Evolutionary conservation across 2,113 vertebrate species (phyloP).

Genomic region (Atractosteus spatula): DNA sequence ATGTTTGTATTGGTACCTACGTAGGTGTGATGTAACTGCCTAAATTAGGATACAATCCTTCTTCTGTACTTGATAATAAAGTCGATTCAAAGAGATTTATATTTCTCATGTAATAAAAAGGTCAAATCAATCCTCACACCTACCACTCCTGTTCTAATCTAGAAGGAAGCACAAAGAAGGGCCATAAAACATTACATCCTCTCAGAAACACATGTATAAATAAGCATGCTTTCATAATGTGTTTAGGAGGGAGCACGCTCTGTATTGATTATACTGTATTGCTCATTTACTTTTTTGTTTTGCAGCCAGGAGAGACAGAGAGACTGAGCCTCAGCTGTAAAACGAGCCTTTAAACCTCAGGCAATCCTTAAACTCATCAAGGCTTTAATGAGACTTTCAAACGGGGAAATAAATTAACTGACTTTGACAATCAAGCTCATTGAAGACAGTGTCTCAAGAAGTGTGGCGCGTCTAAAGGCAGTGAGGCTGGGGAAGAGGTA

Average conservation of each 20-base stretch:
- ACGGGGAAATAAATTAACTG: slow-evolving; percentile 72
- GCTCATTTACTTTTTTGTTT: slow-evolving; percentile 51
- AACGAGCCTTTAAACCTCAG: slow-evolving; percentile 48
- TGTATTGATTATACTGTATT: slow-evolving; percentile 42
- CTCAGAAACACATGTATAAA: slow-evolving; percentile 47
- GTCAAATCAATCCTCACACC: slow-evolving; percentile 59
- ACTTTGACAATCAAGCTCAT: slow-evolving; percentile 19
- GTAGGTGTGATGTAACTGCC: slow-evolving; percentile 41
- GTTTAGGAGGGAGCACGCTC: slow-evolving; percentile 34
- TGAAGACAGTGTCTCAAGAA: too few relatives aligned
- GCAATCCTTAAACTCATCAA: slow-evolving; percentile 67
- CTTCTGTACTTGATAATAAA: slow-evolving; percentile 47
- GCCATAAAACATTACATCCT: slow-evolving; percentile 20
- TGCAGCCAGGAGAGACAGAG: slow-evolving; percentile 42
- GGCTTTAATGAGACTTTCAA: slow-evolving; percentile 68
- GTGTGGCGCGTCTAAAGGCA: too few relatives aligned
- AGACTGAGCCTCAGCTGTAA: slow-evolving; percentile 49
- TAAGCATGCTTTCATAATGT: slow-evolving; percentile 42
- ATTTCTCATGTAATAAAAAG: slow-evolving; percentile 49
- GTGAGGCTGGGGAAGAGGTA: too few relatives aligned
- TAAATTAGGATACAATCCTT: slow-evolving; percentile 47
- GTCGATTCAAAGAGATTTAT: slow-evolving; percentile 54
- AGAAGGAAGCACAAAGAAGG: slow-evolving; percentile 22
- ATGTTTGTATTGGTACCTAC: slow-evolving; percentile 36
- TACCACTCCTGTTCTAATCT: slow-evolving; percentile 55